phyloP scores from a whole-genome alignment of 2,888 invertebrate genomes.

The Polyommatus icarus region DNA sequence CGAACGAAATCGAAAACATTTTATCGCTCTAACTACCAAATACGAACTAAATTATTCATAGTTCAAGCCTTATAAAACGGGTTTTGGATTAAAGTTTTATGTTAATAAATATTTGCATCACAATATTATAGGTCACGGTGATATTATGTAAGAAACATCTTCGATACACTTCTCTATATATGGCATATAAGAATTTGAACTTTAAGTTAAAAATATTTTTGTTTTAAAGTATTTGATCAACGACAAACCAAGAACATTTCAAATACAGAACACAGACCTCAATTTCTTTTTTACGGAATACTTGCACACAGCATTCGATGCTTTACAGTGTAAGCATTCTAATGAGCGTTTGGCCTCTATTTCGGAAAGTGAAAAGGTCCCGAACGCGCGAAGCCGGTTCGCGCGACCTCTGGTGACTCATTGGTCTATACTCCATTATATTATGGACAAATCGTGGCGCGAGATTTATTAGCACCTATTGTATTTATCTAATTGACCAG shows the following conservation, averaged over 20 bases:
- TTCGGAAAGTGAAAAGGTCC: constrained; percentile 29
- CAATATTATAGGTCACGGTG: constrained; percentile 25
- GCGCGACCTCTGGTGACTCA: constrained; percentile 20
- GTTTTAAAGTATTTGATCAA: not conserved
- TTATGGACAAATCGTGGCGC: constrained; percentile 3
- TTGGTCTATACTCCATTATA: not conserved
- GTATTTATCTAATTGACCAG: constrained; percentile 21
- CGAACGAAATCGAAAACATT: constrained; percentile 27
- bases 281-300: constrained; percentile 17
- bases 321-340: constrained; percentile 19
- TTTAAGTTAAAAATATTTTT: not conserved
- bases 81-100: constrained; percentile 21
- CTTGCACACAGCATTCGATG: not conserved
- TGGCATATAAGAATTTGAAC: not conserved
- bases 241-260: not conserved
- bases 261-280: not conserved
- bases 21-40: constrained; percentile 3
- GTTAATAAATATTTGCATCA: constrained; percentile 14
- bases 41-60: constrained; percentile 25
- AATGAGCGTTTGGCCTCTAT: constrained; percentile 30
- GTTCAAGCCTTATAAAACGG: not conserved
- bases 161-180: constrained; percentile 1
- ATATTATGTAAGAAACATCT: constrained; percentile 23
- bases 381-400: not conserved
- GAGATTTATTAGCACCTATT: constrained; percentile 8